Base-by-base conservation (phyloP, 2,113 vertebrate species). In the Gymnorhina tibicen region DNA sequence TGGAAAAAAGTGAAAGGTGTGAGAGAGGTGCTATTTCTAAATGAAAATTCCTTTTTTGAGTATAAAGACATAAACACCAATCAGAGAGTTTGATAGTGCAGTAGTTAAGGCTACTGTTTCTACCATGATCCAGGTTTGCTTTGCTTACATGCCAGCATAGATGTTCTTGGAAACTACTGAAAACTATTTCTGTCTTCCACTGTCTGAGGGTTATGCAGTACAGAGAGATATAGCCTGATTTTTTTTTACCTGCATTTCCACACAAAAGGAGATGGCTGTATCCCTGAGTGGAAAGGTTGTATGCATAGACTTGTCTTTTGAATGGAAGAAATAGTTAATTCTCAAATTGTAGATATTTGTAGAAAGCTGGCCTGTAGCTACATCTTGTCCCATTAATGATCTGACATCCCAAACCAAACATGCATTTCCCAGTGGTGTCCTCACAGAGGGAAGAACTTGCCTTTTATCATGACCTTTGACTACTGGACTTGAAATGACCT, bases 401-500 rank as follows among this genome's bases (percentile, higher is more conserved):
- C 35, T 83, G 75, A 74, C 70, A 42, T 72, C n/a, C 22, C 70
- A 95, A 90, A 76, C 41, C 53, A 91, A 91, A 75, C n/a, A 37
- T 82, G 42, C 4, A 1, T 90, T 94, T 96, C 81, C 49, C 53
- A 7, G 66, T 76, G 59, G 37, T 91, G 49, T 94, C 44, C n/a
- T 92, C 64, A 85, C 72, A 88, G 15, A 62, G 63, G 86, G 89
- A 85, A 21, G 62, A 93, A 13, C 41, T 88, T 95, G 76, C 53
- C 52, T 96, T 91, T 92, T 83, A 62, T 77, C 17, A 12, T 95
- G 91, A 85, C 72, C 85, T 96, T 94, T 95, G 68, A 78, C 82
- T 93, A 64, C 62, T 85, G 76, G 87, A 85, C 72, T 95, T 94
- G 68, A 81, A 95, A 95, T 95, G 68, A 86, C 73, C 79, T 95